Conservation (phyloP, 2,113 vertebrate species). For the Phaethornis superciliosus region DNA sequence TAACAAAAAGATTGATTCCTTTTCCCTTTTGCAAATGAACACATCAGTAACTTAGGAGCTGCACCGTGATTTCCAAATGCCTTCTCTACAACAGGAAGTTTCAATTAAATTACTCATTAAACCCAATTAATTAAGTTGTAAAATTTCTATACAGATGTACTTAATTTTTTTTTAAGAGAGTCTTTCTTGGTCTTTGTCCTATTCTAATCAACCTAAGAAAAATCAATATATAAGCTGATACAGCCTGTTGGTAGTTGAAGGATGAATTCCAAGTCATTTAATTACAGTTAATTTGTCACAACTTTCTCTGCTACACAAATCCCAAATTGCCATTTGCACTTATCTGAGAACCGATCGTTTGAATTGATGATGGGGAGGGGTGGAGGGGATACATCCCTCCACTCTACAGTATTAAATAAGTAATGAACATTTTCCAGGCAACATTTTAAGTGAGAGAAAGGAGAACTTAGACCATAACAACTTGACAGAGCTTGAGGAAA, state of each 20-base stretch:
- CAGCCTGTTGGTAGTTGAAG: background rate
- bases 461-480: background rate
- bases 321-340: conserved; percentile 5
- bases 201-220: conserved; percentile 28
- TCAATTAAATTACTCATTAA: conserved; percentile 41
- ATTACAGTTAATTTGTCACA: conserved; percentile 13
- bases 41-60: background rate
- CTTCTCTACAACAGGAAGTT: background rate
- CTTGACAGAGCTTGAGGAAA: background rate
- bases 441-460: background rate
- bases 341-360: background rate
- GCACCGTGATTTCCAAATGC: background rate
- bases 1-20: background rate
- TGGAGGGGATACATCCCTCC: background rate
- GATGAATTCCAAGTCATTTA: conserved; percentile 13
- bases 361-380: background rate
- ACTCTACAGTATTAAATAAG: background rate
- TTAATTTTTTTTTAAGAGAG: background rate
- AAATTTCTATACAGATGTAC: background rate
- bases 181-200: background rate
- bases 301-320: background rate
- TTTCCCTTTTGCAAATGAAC: background rate
- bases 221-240: conserved; percentile 11
- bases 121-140: conserved; percentile 31
- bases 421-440: background rate